phyloP scores from a whole-genome alignment of 2,797 vertebrate species.

The Parotocinclus haroldoi region DNA sequence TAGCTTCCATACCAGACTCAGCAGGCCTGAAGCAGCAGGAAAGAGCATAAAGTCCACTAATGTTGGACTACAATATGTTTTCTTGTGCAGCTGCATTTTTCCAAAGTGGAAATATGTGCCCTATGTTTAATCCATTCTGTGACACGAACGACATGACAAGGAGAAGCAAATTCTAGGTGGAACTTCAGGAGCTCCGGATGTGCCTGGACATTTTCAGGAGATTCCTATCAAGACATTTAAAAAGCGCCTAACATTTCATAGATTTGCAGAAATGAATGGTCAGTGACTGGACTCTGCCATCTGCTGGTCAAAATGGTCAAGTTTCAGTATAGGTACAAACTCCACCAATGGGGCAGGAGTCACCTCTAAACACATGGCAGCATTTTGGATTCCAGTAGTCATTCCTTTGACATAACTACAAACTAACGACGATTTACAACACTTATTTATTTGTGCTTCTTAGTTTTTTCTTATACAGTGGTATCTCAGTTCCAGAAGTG shows the following conservation, averaged over 20 bases:
- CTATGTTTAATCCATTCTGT: slow-evolving; percentile 20
- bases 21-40: slow-evolving; percentile 14
- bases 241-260: background rate
- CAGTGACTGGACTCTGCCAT: slow-evolving; percentile 50
- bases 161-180: too few species aligned
- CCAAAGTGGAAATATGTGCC: slow-evolving; percentile 12
- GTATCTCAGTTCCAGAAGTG: too few species aligned
- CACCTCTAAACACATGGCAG: too few species aligned
- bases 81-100: slow-evolving; percentile 16
- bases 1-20: slow-evolving; percentile 8
- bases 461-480: too few species aligned
- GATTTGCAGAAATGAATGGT: background rate
- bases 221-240: background rate
- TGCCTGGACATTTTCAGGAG: background rate
- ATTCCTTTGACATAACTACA: too few species aligned
- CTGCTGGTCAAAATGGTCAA: slow-evolving; percentile 53
- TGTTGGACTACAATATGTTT: slow-evolving; percentile 8
- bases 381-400: too few species aligned
- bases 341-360: too few species aligned
- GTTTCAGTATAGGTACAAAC: too few species aligned
- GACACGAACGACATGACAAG: background rate
- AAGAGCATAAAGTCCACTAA: slow-evolving; percentile 34
- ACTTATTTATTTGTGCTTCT: too few species aligned
- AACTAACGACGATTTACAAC: too few species aligned
- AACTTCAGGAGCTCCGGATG: too few species aligned